Evolutionary conservation across 23 tunicate species (phyloP).

Genomic region (Styela plicata): DNA sequence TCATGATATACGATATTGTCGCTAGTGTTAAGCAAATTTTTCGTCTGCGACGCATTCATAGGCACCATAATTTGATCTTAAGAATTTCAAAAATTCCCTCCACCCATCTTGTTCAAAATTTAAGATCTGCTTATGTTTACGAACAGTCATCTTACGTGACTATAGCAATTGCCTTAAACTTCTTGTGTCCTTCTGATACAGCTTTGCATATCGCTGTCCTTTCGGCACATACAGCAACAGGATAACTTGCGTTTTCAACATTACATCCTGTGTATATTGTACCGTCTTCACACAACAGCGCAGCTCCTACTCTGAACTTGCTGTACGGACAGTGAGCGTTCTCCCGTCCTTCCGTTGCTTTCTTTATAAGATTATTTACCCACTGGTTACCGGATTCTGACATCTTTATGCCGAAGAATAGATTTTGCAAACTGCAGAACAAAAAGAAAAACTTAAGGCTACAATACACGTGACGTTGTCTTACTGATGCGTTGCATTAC

Average conservation of each 20-base stretch:
- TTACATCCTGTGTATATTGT: slow-evolving; percentile 74
- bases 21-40: not conserved
- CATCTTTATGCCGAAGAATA: not conserved
- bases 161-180: slow-evolving; percentile 55
- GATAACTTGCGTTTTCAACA: slow-evolving; percentile 78
- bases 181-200: slow-evolving; percentile 60
- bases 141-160: slow-evolving; percentile 42
- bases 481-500: too few relatives aligned
- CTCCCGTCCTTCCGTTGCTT: slow-evolving; percentile 40
- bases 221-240: slow-evolving; percentile 80
- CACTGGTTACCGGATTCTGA: not conserved
- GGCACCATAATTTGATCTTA: not conserved
- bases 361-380: slow-evolving; percentile 19
- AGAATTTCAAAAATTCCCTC: too few relatives aligned
- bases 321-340: slow-evolving; percentile 81
- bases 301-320: slow-evolving; percentile 86
- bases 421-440: not conserved
- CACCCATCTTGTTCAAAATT: too few relatives aligned
- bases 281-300: slow-evolving; percentile 46
- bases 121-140: too few relatives aligned
- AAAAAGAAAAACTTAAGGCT: not conserved
- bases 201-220: slow-evolving; percentile 73
- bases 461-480: too few relatives aligned
- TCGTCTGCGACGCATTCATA: not conserved
- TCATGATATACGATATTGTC: not conserved